These are phyloP conservation scores for Merluccius polli DNA, from an alignment of 2,797 vertebrate genomes.

Conservation along the genomic window DNA sequence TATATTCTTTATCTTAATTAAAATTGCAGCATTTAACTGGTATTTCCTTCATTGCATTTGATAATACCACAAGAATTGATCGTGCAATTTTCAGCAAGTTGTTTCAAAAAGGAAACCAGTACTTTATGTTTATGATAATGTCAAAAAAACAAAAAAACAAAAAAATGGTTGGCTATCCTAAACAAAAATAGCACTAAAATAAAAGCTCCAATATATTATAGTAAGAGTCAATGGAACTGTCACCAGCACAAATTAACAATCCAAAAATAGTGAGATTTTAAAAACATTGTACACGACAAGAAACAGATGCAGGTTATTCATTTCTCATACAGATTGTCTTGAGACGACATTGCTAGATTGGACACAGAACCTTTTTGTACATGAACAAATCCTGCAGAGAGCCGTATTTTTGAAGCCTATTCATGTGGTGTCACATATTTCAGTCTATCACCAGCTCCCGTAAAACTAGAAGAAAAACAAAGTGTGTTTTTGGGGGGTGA, in stretches of 20 bases:
- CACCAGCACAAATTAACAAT: slow-evolving; percentile 93
- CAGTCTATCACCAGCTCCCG: slow-evolving; percentile 48
- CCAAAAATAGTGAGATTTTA: slow-evolving; percentile 85
- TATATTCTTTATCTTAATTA: slow-evolving; percentile 83
- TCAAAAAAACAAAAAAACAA: slow-evolving; percentile 65
- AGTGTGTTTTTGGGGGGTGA: slow-evolving; percentile 5
- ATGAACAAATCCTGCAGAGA: slow-evolving; percentile 47
- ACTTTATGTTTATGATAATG: slow-evolving; percentile 76
- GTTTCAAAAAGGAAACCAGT: slow-evolving; percentile 82
- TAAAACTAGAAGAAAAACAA: slow-evolving; percentile 21
- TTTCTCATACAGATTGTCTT: slow-evolving; percentile 85
- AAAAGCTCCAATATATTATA: slow-evolving; percentile 69
- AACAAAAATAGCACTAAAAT: slow-evolving; percentile 75
- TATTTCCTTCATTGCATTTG: slow-evolving; percentile 79
- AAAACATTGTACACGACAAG: slow-evolving; percentile 84
- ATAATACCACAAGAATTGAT: slow-evolving; percentile 80
- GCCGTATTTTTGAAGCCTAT: slow-evolving; percentile 44
- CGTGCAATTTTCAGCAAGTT: slow-evolving; percentile 91
- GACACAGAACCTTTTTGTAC: slow-evolving; percentile 71
- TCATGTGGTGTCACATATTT: slow-evolving; percentile 57
- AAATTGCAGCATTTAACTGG: slow-evolving; percentile 96
- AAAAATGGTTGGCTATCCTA: slow-evolving; percentile 72
- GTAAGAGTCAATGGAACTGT: slow-evolving; percentile 86
- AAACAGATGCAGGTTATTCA: slow-evolving; percentile 73
- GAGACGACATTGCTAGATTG: slow-evolving; percentile 63